phyloP scores from a whole-genome alignment of 2,888 invertebrate species.

The Crepidodera aurea region DNA sequence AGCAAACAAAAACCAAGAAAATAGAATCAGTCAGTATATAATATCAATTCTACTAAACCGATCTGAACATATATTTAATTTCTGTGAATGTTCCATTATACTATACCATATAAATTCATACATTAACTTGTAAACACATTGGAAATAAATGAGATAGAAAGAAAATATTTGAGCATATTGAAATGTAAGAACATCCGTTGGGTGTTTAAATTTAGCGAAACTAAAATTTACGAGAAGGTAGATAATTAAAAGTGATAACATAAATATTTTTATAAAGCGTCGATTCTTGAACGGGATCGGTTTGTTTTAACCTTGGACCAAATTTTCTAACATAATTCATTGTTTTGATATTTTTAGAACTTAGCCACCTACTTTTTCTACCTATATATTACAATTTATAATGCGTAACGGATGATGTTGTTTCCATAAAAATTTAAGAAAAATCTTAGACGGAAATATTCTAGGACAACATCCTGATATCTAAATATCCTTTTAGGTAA shows the following conservation, averaged over 20 bases:
- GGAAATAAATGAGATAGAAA: too few relatives aligned
- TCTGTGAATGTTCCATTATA: too few relatives aligned
- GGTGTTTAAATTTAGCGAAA: constrained; percentile 19
- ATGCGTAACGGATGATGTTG: neutral
- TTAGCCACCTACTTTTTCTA: constrained; percentile 9
- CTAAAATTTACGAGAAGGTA: constrained; percentile 17
- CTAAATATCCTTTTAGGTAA: too few relatives aligned
- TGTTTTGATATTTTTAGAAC: constrained; percentile 39
- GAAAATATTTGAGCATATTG: too few relatives aligned
- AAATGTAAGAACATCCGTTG: neutral
- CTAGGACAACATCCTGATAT: too few relatives aligned
- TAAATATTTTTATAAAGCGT: constrained; percentile 34
- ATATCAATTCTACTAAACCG: too few relatives aligned
- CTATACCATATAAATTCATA: too few relatives aligned
- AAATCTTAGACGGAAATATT: too few relatives aligned
- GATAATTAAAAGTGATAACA: constrained; percentile 28
- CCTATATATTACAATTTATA: constrained; percentile 15
- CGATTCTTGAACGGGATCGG: constrained; percentile 33
- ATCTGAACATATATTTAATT: too few relatives aligned
- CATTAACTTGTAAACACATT: too few relatives aligned
- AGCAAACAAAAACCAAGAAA: neutral
- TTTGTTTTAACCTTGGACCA: constrained; percentile 42
- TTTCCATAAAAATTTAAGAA: too few relatives aligned
- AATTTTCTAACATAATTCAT: constrained; percentile 41
- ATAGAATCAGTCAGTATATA: too few relatives aligned